Evolutionary conservation across 1,140 invertebrate genomes (phyloP), one percentile per base, ranked within the genome.

Genomic region (Bathynomus jamesi): DNA sequence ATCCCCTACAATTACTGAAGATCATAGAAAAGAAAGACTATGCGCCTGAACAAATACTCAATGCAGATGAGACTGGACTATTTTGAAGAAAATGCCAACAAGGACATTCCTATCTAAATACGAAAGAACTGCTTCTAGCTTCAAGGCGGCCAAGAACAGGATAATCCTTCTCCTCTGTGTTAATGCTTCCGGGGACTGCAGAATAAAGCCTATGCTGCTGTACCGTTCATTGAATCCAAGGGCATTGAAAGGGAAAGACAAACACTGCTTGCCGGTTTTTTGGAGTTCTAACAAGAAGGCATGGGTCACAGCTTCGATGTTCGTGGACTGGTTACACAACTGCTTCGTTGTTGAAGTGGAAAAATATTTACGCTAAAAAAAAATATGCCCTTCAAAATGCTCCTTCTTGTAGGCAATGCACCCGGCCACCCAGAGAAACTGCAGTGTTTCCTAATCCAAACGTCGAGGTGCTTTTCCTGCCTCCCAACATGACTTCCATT

Each of bases 31-130:
- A n/a, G 21, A 63, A 63, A 8, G 61, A 28, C 11, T 63, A 63
- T n/a, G 61, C 7, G 11, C 61, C 21, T 63, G 7, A 24, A 7
- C 61, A 63, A 63, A n/a, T 63, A n/a, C 29, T 63, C n/a, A 63
- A 63, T 63, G n/a, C n/a, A n/a, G n/a, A n/a, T n/a, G n/a, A n/a
- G n/a, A n/a, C n/a, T n/a, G n/a, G n/a, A n/a, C n/a, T 24, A 11
- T 63, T 28, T 63, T 24, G 61, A 63, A 63, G 61, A n/a, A 63
- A 24, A 63, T 63, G 61, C 61, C 61, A n/a, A 7, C 61, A 5
- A 7, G 61, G 28, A 63, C 61, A 8, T n/a, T 7, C 21, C 5
- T 63, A 7, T 7, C 61, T 27, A 63, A 5, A 24, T 7, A 63
- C 11, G 61, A 63, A n/a, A 5, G 7, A 63, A 5, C 61, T 7